Evolutionary conservation across 64 coral and sea anemone genomes (phyloP).

Genomic region (Orbicella faveolata): DNA sequence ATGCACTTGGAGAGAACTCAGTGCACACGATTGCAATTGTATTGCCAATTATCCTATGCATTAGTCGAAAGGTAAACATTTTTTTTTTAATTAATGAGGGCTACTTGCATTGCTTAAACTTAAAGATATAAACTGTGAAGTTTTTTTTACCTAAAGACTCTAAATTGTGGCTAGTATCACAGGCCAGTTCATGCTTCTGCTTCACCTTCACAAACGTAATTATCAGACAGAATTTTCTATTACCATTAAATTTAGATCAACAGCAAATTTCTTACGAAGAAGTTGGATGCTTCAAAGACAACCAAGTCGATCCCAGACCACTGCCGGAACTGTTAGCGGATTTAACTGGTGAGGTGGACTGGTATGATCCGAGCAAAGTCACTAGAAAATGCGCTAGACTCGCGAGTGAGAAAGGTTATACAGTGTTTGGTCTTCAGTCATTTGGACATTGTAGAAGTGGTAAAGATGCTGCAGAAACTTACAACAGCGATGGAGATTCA

Average conservation of each 20-base stretch:
- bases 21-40: too few species aligned
- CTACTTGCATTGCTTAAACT: too few species aligned
- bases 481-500: not conserved
- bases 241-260: not conserved
- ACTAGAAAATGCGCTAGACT: constrained; percentile 16
- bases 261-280: not conserved
- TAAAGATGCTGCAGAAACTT: not conserved
- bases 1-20: too few species aligned
- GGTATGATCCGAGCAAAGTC: constrained; percentile 1
- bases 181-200: too few species aligned
- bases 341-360: constrained; percentile 21
- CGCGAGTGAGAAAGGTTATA: constrained; percentile 9
- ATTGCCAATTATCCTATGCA: too few species aligned
- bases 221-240: not conserved
- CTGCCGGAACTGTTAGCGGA: constrained; percentile 11
- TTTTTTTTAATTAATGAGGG: too few species aligned
- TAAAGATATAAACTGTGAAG: too few species aligned
- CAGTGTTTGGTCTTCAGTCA: constrained; percentile 20
- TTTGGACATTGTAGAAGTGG: constrained; percentile 25
- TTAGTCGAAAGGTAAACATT: too few species aligned
- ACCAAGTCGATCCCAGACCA: constrained; percentile 15
- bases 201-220: too few species aligned
- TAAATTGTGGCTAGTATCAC: too few species aligned
- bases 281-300: constrained; percentile 23
- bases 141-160: too few species aligned